A percentile compares a stretch with the other conserved stretches of the same genome.
These are phyloP conservation scores for Muscicapa comitata DNA, from an alignment of 2,797 vertebrate genomes.

Conservation along the genomic window DNA sequence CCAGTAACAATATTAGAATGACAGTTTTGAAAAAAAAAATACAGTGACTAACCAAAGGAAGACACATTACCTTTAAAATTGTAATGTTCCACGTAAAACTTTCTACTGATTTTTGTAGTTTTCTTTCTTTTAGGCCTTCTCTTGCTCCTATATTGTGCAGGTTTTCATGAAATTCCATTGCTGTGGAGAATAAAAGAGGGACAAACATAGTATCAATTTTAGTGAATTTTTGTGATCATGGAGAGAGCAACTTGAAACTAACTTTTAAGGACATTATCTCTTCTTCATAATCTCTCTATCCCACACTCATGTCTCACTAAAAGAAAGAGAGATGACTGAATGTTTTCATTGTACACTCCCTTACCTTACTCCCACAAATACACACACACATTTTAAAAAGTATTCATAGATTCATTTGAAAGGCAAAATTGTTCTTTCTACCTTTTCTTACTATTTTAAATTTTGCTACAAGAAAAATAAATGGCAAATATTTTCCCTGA, in stretches of 20 bases:
- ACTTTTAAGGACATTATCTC: not conserved
- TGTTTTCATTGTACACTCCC: not conserved
- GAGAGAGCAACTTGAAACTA: not conserved
- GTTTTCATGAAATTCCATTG: conserved; percentile 98
- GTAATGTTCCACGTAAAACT: conserved; percentile 99
- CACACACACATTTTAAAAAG: not conserved
- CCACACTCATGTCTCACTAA: not conserved
- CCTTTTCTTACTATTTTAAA: not conserved
- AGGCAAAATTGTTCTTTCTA: not conserved
- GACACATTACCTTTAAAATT: conserved; percentile 89
- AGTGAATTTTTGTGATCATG: not conserved
- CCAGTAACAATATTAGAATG: not conserved
- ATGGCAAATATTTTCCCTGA: not conserved
- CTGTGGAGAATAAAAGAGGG: conserved; percentile 70
- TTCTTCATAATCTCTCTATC: not conserved
- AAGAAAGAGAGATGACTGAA: not conserved
- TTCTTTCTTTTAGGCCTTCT: conserved; percentile 94
- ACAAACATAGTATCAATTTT: not conserved
- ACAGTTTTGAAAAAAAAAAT: not conserved
- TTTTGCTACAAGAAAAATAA: not conserved
- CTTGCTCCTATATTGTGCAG: conserved; percentile 88
- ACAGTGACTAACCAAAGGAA: not conserved
- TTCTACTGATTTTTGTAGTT: conserved; percentile 93
- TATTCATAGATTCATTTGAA: not conserved
- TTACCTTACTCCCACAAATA: not conserved